A percentile compares a stretch with the other conserved stretches of the same genome.
phyloP scores from a whole-genome alignment of 2,113 vertebrate genomes.

The Hyla sarda region DNA sequence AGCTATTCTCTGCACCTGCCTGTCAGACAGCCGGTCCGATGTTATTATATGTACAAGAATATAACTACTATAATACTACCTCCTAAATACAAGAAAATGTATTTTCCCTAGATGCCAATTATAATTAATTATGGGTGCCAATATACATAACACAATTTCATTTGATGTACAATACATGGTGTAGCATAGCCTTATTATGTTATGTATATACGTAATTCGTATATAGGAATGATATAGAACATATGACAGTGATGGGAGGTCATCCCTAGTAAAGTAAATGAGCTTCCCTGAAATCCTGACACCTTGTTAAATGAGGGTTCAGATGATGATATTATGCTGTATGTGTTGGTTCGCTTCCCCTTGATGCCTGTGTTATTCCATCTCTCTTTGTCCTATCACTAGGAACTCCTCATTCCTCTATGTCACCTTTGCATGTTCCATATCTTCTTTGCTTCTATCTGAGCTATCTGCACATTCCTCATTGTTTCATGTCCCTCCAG shows the following conservation, averaged over 20 bases:
- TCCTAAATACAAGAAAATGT: not conserved
- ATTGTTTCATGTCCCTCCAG: not conserved
- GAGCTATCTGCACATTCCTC: not conserved
- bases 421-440: not conserved
- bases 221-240: not conserved
- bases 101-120: not conserved
- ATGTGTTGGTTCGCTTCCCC: not conserved
- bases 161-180: not conserved
- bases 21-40: too few relatives aligned
- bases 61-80: not conserved
- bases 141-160: not conserved
- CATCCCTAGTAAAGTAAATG: not conserved
- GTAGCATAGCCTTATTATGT: not conserved
- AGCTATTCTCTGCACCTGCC: too few relatives aligned
- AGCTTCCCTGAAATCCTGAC: not conserved
- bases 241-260: not conserved
- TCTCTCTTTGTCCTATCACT: not conserved
- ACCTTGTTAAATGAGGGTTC: constrained; percentile 16
- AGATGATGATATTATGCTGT: not conserved
- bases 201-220: not conserved
- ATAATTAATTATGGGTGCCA: not conserved
- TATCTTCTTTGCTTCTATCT: not conserved
- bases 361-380: not conserved
- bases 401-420: not conserved
- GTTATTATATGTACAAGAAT: constrained; percentile 12